These are phyloP conservation scores for Melanerpes aurifrons DNA, from an alignment of 2,113 vertebrate species.

Conservation along the genomic window DNA sequence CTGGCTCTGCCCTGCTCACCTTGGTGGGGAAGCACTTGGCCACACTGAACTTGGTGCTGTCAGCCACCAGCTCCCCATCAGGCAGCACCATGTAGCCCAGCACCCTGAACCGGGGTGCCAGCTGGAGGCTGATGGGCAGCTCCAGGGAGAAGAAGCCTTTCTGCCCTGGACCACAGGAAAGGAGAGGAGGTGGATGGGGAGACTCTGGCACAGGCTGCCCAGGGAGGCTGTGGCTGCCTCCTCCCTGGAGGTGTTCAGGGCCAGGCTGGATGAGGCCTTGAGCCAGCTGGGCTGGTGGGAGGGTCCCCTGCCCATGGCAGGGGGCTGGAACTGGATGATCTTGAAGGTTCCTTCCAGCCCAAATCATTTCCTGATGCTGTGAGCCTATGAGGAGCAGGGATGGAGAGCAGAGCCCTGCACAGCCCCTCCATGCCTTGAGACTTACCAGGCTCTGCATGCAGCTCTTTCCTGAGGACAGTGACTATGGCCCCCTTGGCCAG, in stretches of 20 bases:
- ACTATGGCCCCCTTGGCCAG: constrained; percentile 4
- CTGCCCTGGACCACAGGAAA: neutral
- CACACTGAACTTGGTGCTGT: neutral
- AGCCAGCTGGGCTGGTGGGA: too few relatives aligned
- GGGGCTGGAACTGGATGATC: too few relatives aligned
- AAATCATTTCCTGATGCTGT: too few relatives aligned
- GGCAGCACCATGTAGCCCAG: constrained; percentile 6
- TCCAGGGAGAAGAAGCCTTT: constrained; percentile 7
- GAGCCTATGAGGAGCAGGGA: neutral
- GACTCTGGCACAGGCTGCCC: too few relatives aligned
- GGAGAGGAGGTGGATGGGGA: neutral
- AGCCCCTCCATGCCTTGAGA: fast-evolving
- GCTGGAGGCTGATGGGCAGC: neutral
- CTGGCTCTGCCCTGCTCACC: neutral
- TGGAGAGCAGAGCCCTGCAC: neutral
- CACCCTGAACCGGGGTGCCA: neutral
- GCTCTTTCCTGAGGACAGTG: neutral
- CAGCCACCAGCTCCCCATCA: neutral
- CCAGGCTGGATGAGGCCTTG: too few relatives aligned
- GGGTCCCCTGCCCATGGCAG: too few relatives aligned
- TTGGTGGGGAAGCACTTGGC: constrained; percentile 29
- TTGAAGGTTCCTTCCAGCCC: too few relatives aligned
- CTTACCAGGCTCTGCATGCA: neutral
- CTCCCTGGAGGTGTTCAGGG: too few relatives aligned
- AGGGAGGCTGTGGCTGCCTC: too few relatives aligned